Evolutionary conservation across 2,797 vertebrate genomes (phyloP).

Genomic region (Rhadinocentrus ornatus): DNA sequence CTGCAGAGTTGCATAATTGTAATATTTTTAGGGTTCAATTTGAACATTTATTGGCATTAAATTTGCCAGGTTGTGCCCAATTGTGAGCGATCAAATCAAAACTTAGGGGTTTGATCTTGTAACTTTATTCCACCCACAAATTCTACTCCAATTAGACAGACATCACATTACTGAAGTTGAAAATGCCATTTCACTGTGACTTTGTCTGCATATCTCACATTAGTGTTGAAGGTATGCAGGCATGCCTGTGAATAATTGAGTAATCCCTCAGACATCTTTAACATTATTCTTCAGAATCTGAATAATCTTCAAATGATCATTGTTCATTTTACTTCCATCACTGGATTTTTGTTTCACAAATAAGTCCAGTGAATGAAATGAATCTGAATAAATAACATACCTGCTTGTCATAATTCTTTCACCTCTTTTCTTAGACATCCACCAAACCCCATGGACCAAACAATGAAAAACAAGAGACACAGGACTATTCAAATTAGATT

Average conservation of each 20-base stretch:
- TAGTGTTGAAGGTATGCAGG: constrained; percentile 3
- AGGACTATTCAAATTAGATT: constrained; percentile 72
- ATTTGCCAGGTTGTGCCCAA: neutral
- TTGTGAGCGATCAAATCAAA: constrained; percentile 2
- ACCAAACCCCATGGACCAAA: constrained; percentile 58
- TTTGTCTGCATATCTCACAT: neutral
- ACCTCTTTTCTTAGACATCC: constrained; percentile 46
- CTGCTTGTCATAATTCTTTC: constrained; percentile 65
- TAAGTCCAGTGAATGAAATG: constrained; percentile 56
- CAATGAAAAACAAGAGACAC: constrained; percentile 72
- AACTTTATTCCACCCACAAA: neutral
- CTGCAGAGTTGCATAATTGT: neutral
- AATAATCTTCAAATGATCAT: constrained; percentile 39
- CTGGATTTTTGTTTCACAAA: constrained; percentile 49
- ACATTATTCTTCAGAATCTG: constrained; percentile 14
- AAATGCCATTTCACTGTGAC: neutral
- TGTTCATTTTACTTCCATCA: constrained; percentile 12
- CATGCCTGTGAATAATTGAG: constrained; percentile 15
- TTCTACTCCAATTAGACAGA: constrained; percentile 1
- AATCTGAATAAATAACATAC: constrained; percentile 69
- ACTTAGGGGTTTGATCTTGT: constrained; percentile 2
- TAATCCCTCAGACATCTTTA: constrained; percentile 20
- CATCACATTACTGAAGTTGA: neutral
- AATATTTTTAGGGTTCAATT: neutral
- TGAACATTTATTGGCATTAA: neutral